Evolutionary conservation across 2,888 invertebrate species (phyloP).

Genomic region (Metellina segmentata): DNA sequence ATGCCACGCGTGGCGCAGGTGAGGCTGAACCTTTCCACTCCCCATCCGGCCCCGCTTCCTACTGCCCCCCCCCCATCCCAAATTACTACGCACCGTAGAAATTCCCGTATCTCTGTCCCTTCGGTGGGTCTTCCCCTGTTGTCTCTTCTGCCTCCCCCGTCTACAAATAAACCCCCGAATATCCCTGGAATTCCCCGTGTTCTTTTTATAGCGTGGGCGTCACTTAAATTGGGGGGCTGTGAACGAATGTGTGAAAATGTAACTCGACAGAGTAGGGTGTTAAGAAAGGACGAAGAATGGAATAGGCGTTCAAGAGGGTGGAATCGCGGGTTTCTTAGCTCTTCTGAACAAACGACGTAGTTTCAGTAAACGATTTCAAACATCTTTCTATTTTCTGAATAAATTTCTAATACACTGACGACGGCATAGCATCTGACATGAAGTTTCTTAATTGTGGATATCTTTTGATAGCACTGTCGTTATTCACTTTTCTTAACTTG

Average conservation of each 20-base stretch:
- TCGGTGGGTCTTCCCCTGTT: neutral
- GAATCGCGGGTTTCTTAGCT: neutral
- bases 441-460: no score
- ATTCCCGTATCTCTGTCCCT: slow-evolving; percentile 53
- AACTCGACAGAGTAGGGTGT: slow-evolving; percentile 33
- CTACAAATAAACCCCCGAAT: slow-evolving; percentile 49
- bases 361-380: no score
- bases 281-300: neutral
- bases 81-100: slow-evolving; percentile 56
- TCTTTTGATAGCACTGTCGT: no score
- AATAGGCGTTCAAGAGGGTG: neutral
- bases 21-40: slow-evolving; percentile 35
- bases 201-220: slow-evolving; percentile 65
- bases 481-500: no score
- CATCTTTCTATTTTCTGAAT: no score
- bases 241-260: slow-evolving; percentile 37
- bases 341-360: neutral
- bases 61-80: slow-evolving; percentile 5
- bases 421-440: no score
- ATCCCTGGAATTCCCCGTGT: slow-evolving; percentile 46
- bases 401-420: no score
- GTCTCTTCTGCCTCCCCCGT: neutral
- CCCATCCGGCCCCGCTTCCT: neutral
- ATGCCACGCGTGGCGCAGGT: slow-evolving; percentile 67
- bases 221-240: neutral